A percentile compares a stretch with the other conserved stretches of the same genome.
phyloP scores from a whole-genome alignment of 2,888 invertebrate genomes.

The Aelia acuminata region DNA sequence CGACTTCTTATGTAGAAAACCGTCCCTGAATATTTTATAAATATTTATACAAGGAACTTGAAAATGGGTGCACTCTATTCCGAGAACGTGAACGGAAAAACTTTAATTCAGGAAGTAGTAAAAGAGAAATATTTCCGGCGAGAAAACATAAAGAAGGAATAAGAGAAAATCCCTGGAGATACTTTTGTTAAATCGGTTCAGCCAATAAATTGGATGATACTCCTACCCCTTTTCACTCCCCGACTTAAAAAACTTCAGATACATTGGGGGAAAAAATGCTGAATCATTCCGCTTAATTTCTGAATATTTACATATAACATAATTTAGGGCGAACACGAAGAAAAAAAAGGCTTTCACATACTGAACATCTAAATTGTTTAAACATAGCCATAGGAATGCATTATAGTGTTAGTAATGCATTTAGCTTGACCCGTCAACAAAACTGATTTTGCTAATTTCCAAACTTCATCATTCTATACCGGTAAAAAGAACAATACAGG shows the following conservation, averaged over 20 bases:
- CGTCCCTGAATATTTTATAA: slow-evolving; percentile 15
- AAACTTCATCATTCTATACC: no score
- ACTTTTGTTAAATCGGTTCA: background rate
- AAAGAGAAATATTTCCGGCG: background rate
- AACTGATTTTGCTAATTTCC: no score
- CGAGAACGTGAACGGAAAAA: slow-evolving; percentile 8
- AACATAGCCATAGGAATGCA: no score
- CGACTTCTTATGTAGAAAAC: background rate
- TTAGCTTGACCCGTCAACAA: no score
- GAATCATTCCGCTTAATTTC: no score
- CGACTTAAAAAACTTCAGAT: background rate
- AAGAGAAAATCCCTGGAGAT: background rate
- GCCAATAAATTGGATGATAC: background rate
- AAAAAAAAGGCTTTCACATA: no score
- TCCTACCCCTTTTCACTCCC: background rate
- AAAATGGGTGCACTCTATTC: background rate
- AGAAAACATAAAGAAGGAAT: background rate
- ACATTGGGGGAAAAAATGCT: background rate
- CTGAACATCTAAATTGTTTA: no score
- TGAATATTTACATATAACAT: no score
- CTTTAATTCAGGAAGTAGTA: background rate
- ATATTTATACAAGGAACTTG: background rate
- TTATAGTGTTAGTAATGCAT: no score
- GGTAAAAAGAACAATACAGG: no score
- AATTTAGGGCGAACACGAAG: no score